Evolutionary conservation across 2,113 vertebrate genomes (phyloP), one percentile per base, ranked within the genome.

Genomic region (Megaceryle maxima): DNA sequence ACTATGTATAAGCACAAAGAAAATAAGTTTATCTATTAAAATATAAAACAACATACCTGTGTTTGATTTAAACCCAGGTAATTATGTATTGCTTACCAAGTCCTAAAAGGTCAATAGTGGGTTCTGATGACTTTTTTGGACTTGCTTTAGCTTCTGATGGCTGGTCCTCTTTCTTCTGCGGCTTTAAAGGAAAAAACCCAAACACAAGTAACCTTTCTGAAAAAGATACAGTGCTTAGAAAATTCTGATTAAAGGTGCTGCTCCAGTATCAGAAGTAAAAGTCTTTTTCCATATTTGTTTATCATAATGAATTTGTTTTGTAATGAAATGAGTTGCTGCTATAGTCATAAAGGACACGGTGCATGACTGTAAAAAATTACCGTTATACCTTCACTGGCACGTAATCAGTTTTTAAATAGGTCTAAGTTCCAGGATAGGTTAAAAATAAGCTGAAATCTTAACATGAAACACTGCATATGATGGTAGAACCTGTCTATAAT

Each of bases 71-170:
- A 95, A 92, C 70, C 3, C 16, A 66, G 41, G 60, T 46, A 79
- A 89, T 84, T 86, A 85, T 51, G 43, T 72, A 95, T 57, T 96
- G 97, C 99, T 99, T 98, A 99, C 99, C 99, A 60, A 99, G 98
- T 95, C 99, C 99, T 97, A 99, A 98, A 84, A 99, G 98, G 97
- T 99, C 99, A 95, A 99, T 98, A 59, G 98, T 98, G 16, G 98
- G 97, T 96, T 99, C 99, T 51, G 97, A 93, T 86, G 96, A 95
- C 92, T 98, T 99, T 97, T 98, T 99, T 35, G 99, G 98, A 97
- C 98, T 99, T 95, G 97, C 96, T 98, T 98, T 98, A 93, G 97
- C 90, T 60, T 99, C 99, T 51, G 97, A 88, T 83, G 98, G 99
- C 69, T 98, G 97, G 87, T 99, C 99, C 60, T 99, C 99, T 97